Evolutionary conservation across 1,140 invertebrate species (phyloP).

Genomic region (Zaprionus vittiger): DNA sequence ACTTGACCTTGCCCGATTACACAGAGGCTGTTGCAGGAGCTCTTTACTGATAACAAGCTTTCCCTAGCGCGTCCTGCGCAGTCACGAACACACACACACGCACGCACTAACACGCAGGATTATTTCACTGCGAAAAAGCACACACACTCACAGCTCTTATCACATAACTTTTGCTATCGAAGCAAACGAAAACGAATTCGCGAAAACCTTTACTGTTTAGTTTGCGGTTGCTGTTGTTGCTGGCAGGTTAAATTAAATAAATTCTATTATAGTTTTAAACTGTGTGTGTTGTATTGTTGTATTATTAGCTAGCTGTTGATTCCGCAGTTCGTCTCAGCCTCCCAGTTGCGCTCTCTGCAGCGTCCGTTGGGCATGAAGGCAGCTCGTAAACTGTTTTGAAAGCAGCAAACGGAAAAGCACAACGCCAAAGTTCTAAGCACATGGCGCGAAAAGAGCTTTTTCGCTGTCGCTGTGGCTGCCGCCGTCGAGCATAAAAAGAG

Average conservation of each 20-base stretch:
- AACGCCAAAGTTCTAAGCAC: slow-evolving; percentile 70
- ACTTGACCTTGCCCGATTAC: slow-evolving; percentile 45
- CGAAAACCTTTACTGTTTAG: slow-evolving; percentile 15
- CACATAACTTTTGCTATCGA: slow-evolving; percentile 63
- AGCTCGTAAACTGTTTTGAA: slow-evolving; percentile 72
- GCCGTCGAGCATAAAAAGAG: slow-evolving; percentile 40
- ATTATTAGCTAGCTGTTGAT: slow-evolving; percentile 53
- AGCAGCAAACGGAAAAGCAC: slow-evolving; percentile 46
- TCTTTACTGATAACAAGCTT: slow-evolving; percentile 58
- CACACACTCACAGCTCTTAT: slow-evolving; percentile 45
- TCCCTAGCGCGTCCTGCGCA: slow-evolving; percentile 62
- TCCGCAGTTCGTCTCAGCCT: slow-evolving; percentile 16
- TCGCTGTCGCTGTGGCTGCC: neutral
- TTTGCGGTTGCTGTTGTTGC: slow-evolving; percentile 12
- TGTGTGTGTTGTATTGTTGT: slow-evolving; percentile 29
- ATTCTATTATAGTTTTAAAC: slow-evolving; percentile 41
- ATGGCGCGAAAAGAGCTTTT: slow-evolving; percentile 53
- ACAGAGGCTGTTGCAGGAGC: slow-evolving; percentile 34
- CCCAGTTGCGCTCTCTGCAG: slow-evolving; percentile 29
- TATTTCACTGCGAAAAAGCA: slow-evolving; percentile 40
- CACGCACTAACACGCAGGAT: slow-evolving; percentile 46
- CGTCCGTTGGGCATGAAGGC: slow-evolving; percentile 73
- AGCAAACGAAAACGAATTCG: slow-evolving; percentile 21
- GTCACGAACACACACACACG: slow-evolving; percentile 18
- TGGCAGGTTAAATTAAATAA: slow-evolving; percentile 33